Percentiles rank a stretch among this genome's conserved stretches.
Conservation (phyloP, 2,113 vertebrate species). For the Ifrita kowaldi region DNA sequence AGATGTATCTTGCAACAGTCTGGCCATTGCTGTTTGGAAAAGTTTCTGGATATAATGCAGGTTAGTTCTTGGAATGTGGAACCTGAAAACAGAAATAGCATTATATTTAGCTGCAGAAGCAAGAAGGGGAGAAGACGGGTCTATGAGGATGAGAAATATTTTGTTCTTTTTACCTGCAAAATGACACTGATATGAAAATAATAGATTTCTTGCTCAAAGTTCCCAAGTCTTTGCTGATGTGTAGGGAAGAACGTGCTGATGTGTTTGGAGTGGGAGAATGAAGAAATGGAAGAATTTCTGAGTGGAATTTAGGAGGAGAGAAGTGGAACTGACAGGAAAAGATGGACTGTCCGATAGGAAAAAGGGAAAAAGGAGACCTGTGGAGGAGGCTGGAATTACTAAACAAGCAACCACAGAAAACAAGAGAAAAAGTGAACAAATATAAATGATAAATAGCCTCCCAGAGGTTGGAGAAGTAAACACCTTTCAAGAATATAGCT, state of each 20-base stretch:
- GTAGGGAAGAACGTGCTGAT: background rate
- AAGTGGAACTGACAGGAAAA: background rate
- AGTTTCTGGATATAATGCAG: background rate
- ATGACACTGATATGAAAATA: background rate
- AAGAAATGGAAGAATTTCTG: background rate
- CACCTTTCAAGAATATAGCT: background rate
- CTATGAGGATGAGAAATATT: background rate
- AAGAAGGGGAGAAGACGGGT: background rate
- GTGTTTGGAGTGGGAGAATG: background rate
- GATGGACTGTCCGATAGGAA: background rate
- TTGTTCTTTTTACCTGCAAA: background rate
- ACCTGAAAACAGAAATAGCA: background rate
- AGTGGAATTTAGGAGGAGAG: background rate
- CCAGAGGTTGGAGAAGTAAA: background rate
- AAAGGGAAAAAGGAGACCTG: background rate
- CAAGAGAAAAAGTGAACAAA: background rate
- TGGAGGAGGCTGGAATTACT: background rate
- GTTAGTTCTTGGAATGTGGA: background rate
- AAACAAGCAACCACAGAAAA: background rate
- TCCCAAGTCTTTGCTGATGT: background rate
- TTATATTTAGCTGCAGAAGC: background rate
- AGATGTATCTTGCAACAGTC: constrained; percentile 49
- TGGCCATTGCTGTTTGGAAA: constrained; percentile 73
- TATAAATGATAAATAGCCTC: background rate
- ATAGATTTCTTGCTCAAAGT: background rate